phyloP scores from a whole-genome alignment of 2,888 invertebrate species.

The Lepidochrysops patricia region DNA sequence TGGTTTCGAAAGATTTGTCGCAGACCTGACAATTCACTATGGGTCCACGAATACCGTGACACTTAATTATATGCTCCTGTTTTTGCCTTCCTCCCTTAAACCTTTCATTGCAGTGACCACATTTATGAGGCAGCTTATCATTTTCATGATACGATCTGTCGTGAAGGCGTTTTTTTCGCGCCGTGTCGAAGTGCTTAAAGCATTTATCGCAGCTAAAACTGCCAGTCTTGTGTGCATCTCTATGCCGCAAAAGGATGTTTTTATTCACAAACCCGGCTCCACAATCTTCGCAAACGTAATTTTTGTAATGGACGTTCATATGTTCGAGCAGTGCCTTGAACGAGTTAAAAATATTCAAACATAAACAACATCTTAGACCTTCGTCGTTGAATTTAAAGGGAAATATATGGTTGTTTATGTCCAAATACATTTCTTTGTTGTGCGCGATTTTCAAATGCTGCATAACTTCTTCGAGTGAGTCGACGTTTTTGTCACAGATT shows the following conservation, averaged over 20 bases:
- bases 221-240: slow-evolving; percentile 46
- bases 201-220: slow-evolving; percentile 48
- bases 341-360: slow-evolving; percentile 29
- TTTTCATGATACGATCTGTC: slow-evolving; percentile 51
- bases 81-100: slow-evolving; percentile 41
- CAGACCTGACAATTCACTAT: slow-evolving; percentile 42
- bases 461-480: slow-evolving; percentile 24
- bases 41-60: slow-evolving; percentile 33
- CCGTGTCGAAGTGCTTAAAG: slow-evolving; percentile 60
- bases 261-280: slow-evolving; percentile 32
- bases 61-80: slow-evolving; percentile 35
- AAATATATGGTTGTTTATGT: slow-evolving; percentile 30
- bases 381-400: slow-evolving; percentile 34
- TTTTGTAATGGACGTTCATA: slow-evolving; percentile 35
- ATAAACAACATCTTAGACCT: slow-evolving; percentile 30
- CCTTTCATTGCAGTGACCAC: slow-evolving; percentile 37
- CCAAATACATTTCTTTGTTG: slow-evolving; percentile 24
- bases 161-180: slow-evolving; percentile 54
- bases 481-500: slow-evolving; percentile 23
- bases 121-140: slow-evolving; percentile 36
- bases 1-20: slow-evolving; percentile 36
- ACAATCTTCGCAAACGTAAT: slow-evolving; percentile 33
- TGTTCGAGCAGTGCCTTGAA: slow-evolving; percentile 35
- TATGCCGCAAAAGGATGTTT: slow-evolving; percentile 33
- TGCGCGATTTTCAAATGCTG: slow-evolving; percentile 28